Base-by-base conservation (phyloP, 2,797 vertebrate genomes). In the Sebastes hopkinsi region DNA sequence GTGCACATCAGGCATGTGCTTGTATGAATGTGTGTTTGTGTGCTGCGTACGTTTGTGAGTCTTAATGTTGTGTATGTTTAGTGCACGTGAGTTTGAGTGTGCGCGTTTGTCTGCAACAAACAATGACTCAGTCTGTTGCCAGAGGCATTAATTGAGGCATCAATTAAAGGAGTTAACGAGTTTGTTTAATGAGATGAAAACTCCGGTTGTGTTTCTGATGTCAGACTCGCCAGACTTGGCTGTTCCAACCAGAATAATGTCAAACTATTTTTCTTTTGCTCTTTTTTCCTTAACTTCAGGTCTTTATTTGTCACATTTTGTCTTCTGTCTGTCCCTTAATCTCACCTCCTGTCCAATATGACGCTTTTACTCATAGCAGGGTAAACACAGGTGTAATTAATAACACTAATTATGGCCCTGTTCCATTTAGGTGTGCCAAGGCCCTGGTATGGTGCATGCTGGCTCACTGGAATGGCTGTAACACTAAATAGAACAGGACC, bases 171-270 rank as follows among this genome's bases (percentile, higher is more conserved):
- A 82, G 80, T 81, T 93, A 94, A 93, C 67, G 87, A 91, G 90
- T 92, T 92, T 93, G 91, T 88, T 92, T 89, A 93, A 94, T 93
- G 92, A 92, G 85, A 91, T 82, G 88, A 90, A 91, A 92, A 90
- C 78, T 85, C 67, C 60, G 82, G 68, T 87, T 82, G 81, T 84
- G 85, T 83, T 70, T 89, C 81, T 91, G 90, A 93, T 87, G 81
- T 93, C 90, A 91, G 59, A 64, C 55, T 70, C 78, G 54, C 34
- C 83, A 92, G 86, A 82, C 74, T 71, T 72, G 52, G 42, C 65
- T 72, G 74, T 64, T 80, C 67, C 69, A 22, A 18, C 59, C 60
- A 76, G 58, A 84, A 87, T 81, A 79, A 91, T 88, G 89, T 88
- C 86, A 90, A 85, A 77, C 5, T 2, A 22, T 36, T 74, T 5